Conservation (phyloP, 2,113 vertebrate genomes). For the Lophotis ruficrista region DNA sequence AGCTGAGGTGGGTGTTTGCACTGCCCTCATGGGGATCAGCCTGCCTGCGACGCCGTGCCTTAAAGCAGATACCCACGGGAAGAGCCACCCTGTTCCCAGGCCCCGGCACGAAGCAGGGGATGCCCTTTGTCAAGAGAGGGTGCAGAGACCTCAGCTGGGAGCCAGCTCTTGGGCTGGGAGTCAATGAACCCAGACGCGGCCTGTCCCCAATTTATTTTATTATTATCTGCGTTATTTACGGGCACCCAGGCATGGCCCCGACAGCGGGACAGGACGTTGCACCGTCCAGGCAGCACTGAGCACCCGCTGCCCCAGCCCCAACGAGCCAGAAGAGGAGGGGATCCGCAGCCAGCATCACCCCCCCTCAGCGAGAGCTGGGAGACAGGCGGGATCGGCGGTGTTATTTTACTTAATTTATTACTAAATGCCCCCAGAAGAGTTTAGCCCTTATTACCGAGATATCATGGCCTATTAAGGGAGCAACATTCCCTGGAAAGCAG, state of each 20-base stretch:
- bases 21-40: not conserved
- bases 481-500: conserved; percentile 64
- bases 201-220: not conserved
- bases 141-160: not conserved
- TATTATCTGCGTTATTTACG: not conserved
- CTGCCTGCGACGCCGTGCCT: not conserved
- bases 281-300: not conserved
- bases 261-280: not conserved
- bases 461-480: conserved; percentile 70
- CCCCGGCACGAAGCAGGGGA: accelerated
- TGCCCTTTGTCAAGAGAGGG: not conserved
- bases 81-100: not conserved
- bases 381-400: not conserved
- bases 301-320: not conserved
- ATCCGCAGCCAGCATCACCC: not conserved
- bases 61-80: not conserved
- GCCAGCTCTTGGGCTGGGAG: not conserved
- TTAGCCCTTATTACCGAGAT: conserved; percentile 54
- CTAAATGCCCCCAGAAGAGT: conserved; percentile 68
- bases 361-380: not conserved
- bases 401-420: conserved; percentile 69
- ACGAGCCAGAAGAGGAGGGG: not conserved
- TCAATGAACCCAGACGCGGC: not conserved
- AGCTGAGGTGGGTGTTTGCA: not conserved
- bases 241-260: not conserved